Conservation (phyloP, 2,113 vertebrate species). For the Oreotragus oreotragus region DNA sequence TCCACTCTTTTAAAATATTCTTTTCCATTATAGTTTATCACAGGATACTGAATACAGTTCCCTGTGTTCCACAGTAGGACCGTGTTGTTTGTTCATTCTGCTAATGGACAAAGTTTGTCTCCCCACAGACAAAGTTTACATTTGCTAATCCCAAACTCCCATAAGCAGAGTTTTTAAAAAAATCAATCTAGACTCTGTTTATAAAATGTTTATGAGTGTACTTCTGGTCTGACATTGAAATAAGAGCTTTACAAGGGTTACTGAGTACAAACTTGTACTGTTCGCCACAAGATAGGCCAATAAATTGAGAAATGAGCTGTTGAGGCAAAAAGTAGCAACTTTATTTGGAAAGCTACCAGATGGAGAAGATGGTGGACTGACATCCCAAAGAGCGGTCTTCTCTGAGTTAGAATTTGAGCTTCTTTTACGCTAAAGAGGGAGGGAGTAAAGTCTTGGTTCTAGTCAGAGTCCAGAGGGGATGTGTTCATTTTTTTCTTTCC, state of each 20-base stretch:
- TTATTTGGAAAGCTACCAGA: background rate
- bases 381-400: background rate
- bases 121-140: background rate
- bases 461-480: background rate
- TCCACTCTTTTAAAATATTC: background rate
- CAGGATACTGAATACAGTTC: background rate
- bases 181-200: background rate
- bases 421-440: background rate
- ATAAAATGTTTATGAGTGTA: background rate
- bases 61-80: background rate
- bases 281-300: background rate
- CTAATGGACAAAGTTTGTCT: background rate
- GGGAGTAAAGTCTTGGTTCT: background rate
- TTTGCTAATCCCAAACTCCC: background rate
- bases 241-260: background rate
- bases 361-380: background rate
- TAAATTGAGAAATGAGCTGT: background rate
- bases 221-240: background rate
- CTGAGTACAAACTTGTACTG: background rate
- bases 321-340: background rate
- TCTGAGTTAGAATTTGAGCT: background rate
- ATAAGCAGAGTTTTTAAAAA: background rate
- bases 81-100: background rate
- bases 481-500: background rate
- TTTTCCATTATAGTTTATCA: background rate